phyloP scores from a whole-genome alignment of 2,113 vertebrate species.

The Chionis minor region DNA sequence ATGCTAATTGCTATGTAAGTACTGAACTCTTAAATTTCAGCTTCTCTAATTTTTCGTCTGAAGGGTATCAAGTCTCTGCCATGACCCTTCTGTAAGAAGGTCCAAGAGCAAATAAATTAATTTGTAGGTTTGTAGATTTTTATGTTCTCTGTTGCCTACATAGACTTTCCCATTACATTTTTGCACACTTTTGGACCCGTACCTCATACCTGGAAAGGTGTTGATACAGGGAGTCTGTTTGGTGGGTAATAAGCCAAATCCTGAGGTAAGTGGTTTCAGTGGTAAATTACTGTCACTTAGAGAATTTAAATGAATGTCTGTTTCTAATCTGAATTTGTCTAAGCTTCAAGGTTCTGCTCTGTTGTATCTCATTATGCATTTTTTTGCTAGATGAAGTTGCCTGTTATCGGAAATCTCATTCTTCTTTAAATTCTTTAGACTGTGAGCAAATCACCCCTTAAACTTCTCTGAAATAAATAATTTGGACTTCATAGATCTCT shows the following conservation, averaged over 20 bases:
- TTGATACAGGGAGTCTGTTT: neutral
- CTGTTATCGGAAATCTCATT: neutral
- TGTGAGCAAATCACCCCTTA: neutral
- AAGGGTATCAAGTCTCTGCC: neutral
- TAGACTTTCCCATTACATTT: neutral
- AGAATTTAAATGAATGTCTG: neutral
- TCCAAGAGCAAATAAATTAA: neutral
- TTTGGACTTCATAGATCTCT: neutral
- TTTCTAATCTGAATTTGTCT: neutral
- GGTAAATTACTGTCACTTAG: neutral
- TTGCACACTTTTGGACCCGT: neutral
- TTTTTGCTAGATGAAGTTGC: neutral
- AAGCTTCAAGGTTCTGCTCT: neutral
- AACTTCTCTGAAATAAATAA: neutral
- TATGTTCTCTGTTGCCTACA: neutral
- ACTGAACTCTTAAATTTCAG: neutral
- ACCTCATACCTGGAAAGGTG: neutral
- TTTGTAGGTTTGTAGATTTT: neutral
- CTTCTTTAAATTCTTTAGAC: neutral
- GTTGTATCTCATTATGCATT: neutral
- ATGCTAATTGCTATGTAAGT: neutral
- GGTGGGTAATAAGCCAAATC: neutral
- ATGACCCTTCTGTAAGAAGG: neutral
- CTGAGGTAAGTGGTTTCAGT: neutral
- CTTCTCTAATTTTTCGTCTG: neutral